phyloP scores from a whole-genome alignment of 2,113 vertebrate genomes.

The Glaucidium brasilianum region DNA sequence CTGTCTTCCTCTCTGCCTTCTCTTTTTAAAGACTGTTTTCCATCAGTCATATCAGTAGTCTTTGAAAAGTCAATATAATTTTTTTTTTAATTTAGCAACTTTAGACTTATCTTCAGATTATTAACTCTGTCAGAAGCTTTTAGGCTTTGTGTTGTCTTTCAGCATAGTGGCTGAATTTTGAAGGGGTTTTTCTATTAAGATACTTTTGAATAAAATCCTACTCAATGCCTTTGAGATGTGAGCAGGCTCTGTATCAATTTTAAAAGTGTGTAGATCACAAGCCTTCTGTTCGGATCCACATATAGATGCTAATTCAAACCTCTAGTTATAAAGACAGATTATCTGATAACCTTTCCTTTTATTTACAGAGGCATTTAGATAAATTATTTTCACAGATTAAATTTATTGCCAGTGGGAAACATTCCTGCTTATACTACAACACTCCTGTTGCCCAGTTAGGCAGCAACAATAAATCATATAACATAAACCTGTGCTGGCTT shows the following conservation, averaged over 20 bases:
- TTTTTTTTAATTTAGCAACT: background rate
- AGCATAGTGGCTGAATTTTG: background rate
- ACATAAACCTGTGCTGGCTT: background rate
- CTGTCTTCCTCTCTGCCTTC: background rate
- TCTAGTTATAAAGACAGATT: background rate
- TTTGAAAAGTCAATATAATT: background rate
- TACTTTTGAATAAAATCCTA: background rate
- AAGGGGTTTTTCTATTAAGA: background rate
- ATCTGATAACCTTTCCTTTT: background rate
- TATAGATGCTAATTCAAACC: background rate
- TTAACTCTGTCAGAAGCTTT: background rate
- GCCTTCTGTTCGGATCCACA: background rate
- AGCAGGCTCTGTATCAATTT: background rate
- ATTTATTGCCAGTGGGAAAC: background rate
- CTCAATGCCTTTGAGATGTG: background rate
- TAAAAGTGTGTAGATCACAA: background rate
- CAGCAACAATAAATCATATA: background rate
- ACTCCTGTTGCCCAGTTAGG: background rate
- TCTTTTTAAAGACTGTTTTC: background rate
- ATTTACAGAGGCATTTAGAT: background rate
- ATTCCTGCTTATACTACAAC: background rate
- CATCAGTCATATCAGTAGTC: background rate
- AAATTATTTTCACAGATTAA: background rate
- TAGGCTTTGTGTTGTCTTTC: background rate
- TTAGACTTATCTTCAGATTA: background rate